Percentiles rank a stretch among this genome's conserved stretches.
Evolutionary conservation across 2,888 invertebrate genomes (phyloP).

Genomic region (Serripes groenlandicus): DNA sequence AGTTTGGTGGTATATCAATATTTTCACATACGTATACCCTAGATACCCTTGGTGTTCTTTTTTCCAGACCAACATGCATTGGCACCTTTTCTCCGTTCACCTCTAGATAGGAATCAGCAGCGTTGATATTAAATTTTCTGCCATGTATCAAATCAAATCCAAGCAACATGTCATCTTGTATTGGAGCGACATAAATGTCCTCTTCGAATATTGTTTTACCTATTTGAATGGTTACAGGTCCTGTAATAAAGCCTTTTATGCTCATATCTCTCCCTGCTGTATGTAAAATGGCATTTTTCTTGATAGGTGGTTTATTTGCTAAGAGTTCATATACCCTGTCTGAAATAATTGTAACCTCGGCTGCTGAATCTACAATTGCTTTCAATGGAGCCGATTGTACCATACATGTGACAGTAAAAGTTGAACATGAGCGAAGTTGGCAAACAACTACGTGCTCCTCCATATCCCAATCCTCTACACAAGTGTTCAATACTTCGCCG

Average conservation of each 20-base stretch:
- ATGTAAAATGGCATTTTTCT: too few relatives aligned
- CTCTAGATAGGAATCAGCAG: background rate
- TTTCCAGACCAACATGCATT: background rate
- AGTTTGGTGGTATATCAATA: background rate
- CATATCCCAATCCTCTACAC: too few relatives aligned
- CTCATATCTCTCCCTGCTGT: too few relatives aligned
- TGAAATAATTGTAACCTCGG: too few relatives aligned
- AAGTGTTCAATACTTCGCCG: too few relatives aligned
- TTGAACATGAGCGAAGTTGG: too few relatives aligned
- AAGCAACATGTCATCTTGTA: conserved; percentile 1
- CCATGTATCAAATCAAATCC: conserved; percentile 1
- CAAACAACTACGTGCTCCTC: too few relatives aligned
- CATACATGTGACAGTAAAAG: background rate
- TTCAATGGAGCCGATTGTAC: too few relatives aligned
- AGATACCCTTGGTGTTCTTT: background rate
- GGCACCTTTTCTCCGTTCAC: background rate
- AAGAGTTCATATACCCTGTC: too few relatives aligned
- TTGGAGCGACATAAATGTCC: conserved; percentile 8
- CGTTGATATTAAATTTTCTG: background rate
- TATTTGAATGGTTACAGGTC: background rate
- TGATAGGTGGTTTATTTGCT: too few relatives aligned
- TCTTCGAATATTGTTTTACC: background rate
- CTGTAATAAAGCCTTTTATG: conserved; percentile 1
- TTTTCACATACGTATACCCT: background rate
- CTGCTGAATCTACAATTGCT: too few relatives aligned